phyloP scores from a whole-genome alignment of 1,140 invertebrate genomes.

The Habropoda laboriosa region DNA sequence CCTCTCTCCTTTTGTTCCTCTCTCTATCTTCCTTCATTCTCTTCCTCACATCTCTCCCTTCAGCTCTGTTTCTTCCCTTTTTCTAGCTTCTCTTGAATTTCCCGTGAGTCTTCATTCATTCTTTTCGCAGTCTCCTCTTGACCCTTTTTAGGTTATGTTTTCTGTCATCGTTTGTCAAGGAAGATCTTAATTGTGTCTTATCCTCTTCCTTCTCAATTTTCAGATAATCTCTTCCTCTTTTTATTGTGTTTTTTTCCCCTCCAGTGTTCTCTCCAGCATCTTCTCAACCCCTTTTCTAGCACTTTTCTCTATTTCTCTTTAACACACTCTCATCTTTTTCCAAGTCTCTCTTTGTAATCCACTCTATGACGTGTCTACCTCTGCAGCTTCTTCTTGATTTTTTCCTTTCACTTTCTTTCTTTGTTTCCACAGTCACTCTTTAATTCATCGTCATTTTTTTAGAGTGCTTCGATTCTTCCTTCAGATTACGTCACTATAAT shows the following conservation, averaged over 20 bases:
- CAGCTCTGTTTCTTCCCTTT: no score
- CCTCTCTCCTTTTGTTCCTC: background rate
- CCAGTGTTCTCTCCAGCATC: background rate
- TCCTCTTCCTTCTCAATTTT: no score
- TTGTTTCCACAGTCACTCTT: no score
- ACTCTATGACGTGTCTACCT: background rate
- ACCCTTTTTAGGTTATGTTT: no score
- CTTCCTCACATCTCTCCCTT: background rate
- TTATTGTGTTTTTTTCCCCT: background rate
- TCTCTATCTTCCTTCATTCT: background rate
- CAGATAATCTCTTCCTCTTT: background rate
- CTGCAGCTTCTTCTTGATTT: background rate
- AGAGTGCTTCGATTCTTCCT: no score
- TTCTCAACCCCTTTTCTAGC: background rate
- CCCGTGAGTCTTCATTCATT: no score
- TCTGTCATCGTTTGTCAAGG: no score
- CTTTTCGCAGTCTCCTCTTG: no score
- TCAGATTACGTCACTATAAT: no score
- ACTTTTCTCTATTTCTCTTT: background rate
- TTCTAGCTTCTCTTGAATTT: no score
- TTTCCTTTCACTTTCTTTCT: background rate
- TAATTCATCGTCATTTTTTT: no score
- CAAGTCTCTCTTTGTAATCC: background rate
- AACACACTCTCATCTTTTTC: background rate
- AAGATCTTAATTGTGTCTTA: no score